A percentile compares a stretch with the other conserved stretches of the same genome.
These are phyloP conservation scores for Amblyornis subalaris DNA, from an alignment of 2,113 vertebrate species.

Conservation along the genomic window DNA sequence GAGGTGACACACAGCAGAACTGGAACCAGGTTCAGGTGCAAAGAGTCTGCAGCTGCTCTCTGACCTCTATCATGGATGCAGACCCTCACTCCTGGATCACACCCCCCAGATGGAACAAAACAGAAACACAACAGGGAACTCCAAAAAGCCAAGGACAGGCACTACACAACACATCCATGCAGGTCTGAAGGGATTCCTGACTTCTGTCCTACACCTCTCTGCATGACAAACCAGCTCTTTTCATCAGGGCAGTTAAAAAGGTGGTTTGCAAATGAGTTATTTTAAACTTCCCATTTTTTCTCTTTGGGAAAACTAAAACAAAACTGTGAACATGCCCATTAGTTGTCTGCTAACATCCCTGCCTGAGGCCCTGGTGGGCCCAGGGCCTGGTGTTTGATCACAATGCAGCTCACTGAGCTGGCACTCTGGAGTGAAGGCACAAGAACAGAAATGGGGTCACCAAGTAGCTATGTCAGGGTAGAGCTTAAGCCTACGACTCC, in stretches of 20 bases:
- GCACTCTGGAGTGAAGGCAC: background rate
- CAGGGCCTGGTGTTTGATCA: conserved; percentile 34
- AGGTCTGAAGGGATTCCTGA: background rate
- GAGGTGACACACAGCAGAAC: background rate
- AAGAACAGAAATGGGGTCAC: conserved; percentile 27
- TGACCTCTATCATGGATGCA: background rate
- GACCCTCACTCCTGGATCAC: background rate
- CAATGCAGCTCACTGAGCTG: conserved; percentile 19
- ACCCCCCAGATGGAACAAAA: background rate
- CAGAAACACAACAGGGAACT: background rate
- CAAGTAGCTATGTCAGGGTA: conserved; percentile 24
- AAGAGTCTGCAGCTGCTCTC: background rate
- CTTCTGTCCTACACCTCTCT: background rate
- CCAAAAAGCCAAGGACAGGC: background rate
- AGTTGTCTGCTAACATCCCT: background rate
- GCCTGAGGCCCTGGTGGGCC: conserved; percentile 2
- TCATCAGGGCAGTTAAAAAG: background rate
- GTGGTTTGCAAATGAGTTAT: background rate
- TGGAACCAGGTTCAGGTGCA: background rate
- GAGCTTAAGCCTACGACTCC: conserved; percentile 2
- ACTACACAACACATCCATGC: background rate
- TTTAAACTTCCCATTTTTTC: background rate
- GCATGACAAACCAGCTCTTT: background rate
- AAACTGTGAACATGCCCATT: background rate
- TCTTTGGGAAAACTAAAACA: background rate